Base-by-base conservation (phyloP, 2,113 vertebrate species). In the Ceuthmochares aereus region DNA sequence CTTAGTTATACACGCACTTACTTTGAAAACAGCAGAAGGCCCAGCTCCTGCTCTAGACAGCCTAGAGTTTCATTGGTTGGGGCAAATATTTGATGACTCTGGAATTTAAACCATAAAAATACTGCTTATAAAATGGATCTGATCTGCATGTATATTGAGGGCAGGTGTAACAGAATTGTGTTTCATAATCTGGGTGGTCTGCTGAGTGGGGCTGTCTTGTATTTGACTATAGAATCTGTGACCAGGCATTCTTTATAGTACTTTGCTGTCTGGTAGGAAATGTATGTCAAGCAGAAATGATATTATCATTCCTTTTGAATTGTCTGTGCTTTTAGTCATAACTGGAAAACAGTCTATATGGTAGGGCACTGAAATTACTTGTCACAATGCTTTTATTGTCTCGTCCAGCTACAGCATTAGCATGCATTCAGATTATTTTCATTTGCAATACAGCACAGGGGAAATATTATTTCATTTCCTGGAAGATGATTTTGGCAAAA, bases 241-340 rank as follows among this genome's bases (percentile, higher is more conserved):
- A 92, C 79, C n/a, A 42, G 63, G 32, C 68, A 0, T 83, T 86
- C 79, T 84, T 69, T 54, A 55, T 32, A 84, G 63, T 37, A 59
- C 45, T 52, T 62, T 86, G 83, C 72, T 89, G 52, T 72, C 83
- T 92, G 72, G n/a, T 84, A 45, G 85, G 93, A 94, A 92, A 89
- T 89, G 68, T 89, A 76, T 84, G 78, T 82, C 68, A 70, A 75
- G 42, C 69, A 94, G 73, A 86, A 94, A 87, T 58, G 93, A 77
- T 93, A 73, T 90, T 84, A 45, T 73, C 37, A 59, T 87, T 90
- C 75, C 60, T 93, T 87, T 87, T 88, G 51, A 56, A 62, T 93
- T 81, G 67, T 51, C 25, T 87, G 82, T 94, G 90, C 80, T 94
- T 93, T 84, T 90, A 91, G 64, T 87, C 36, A 45, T 63, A 84